A percentile compares a stretch with the other conserved stretches of the same genome.
phyloP scores from a whole-genome alignment of 2,113 vertebrate genomes.

The Carlito syrichta region DNA sequence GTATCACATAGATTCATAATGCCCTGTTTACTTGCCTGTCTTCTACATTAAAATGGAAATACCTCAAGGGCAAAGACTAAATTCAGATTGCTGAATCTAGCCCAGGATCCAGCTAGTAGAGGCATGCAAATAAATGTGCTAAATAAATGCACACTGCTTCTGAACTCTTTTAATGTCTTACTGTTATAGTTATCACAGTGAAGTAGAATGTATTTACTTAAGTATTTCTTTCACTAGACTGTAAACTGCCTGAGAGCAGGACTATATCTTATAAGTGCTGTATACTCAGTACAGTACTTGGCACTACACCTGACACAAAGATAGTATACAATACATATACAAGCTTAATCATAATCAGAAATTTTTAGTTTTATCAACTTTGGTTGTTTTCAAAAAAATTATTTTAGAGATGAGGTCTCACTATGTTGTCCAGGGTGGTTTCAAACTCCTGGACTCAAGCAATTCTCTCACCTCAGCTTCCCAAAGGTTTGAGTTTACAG shows the following conservation, averaged over 20 bases:
- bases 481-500: too few species aligned
- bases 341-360: background rate
- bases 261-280: background rate
- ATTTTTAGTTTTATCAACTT: background rate
- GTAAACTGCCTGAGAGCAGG: background rate
- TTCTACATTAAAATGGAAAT: conserved; percentile 3
- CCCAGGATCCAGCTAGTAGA: background rate
- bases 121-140: background rate
- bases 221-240: background rate
- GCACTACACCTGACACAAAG: background rate
- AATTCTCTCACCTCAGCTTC: too few species aligned
- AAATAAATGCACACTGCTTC: background rate
- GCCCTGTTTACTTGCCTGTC: background rate
- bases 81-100: conserved; percentile 2
- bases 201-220: background rate
- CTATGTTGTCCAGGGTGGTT: too few species aligned
- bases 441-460: too few species aligned
- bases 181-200: background rate
- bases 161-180: background rate
- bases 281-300: background rate
- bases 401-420: too few species aligned
- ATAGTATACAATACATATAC: background rate
- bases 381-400: too few species aligned
- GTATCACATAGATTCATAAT: background rate
- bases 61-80: background rate